These are phyloP conservation scores for Chelonus formosanus DNA, from an alignment of 2,888 invertebrate genomes.

Conservation along the genomic window DNA sequence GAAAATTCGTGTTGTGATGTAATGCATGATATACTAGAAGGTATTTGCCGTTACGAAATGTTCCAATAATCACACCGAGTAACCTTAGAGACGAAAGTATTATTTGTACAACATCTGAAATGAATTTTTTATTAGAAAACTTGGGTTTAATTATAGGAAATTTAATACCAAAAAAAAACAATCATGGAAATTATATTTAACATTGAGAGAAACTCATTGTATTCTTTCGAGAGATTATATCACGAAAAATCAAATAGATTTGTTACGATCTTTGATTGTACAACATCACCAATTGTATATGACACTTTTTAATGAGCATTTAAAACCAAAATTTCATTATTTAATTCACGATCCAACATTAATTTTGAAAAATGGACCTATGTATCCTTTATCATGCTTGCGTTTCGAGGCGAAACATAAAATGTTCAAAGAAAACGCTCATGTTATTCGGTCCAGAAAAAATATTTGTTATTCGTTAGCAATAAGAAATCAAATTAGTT, in stretches of 20 bases:
- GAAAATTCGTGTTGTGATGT: conserved; percentile 34
- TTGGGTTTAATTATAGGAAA: conserved; percentile 36
- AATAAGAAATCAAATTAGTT: conserved; percentile 10
- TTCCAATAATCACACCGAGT: background rate
- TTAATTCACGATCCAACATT: conserved; percentile 6
- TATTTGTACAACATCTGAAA: too few relatives aligned
- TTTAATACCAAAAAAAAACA: conserved; percentile 28
- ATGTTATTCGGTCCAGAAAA: conserved; percentile 10
- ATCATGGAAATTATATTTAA: conserved; percentile 29
- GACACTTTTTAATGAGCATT: conserved; percentile 29
- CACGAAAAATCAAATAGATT: conserved; percentile 4
- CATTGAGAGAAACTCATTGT: conserved; percentile 34
- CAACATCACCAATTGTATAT: conserved; percentile 33
- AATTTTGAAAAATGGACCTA: conserved; percentile 6
- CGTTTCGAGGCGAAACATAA: conserved; percentile 11
- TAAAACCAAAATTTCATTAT: conserved; percentile 23
- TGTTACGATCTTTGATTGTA: conserved; percentile 20
- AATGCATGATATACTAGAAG: conserved; percentile 37
- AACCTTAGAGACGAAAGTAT: too few relatives aligned
- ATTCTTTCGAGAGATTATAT: too few relatives aligned
- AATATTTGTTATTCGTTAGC: conserved; percentile 8
- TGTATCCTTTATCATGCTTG: conserved; percentile 6
- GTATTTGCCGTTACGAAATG: conserved; percentile 28
- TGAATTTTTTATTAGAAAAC: conserved; percentile 30
- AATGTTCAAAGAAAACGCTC: conserved; percentile 5